Evolutionary conservation across 2,797 vertebrate species (phyloP).

Genomic region (Telmatherina bonti): DNA sequence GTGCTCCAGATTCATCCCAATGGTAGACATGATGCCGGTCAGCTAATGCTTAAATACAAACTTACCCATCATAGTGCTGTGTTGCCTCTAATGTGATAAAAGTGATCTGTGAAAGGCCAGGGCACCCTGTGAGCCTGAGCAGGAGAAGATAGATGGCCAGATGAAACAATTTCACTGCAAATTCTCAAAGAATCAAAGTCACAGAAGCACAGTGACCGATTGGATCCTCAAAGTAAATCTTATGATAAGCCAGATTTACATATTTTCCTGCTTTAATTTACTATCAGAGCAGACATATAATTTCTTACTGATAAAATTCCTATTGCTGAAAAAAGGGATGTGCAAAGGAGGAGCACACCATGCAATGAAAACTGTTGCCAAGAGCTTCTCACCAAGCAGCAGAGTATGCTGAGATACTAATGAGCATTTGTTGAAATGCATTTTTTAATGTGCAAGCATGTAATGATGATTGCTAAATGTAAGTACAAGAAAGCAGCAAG

Average conservation of each 20-base stretch:
- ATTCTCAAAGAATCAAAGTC: no score
- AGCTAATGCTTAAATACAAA: slow-evolving; percentile 6
- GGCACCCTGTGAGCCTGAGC: not conserved
- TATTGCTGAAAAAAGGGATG: no score
- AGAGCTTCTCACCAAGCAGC: not conserved
- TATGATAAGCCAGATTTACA: not conserved
- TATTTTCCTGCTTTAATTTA: not conserved
- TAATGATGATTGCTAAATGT: not conserved
- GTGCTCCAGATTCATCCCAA: slow-evolving; percentile 3
- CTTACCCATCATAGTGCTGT: not conserved
- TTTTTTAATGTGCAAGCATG: no score
- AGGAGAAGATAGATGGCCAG: not conserved
- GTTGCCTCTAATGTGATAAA: not conserved
- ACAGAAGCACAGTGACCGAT: no score
- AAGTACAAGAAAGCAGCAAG: not conserved
- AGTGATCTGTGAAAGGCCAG: not conserved
- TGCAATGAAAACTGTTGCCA: not conserved
- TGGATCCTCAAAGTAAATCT: no score
- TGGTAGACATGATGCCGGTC: slow-evolving; percentile 8
- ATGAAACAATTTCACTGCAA: no score
- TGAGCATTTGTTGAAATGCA: no score
- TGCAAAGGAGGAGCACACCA: no score
- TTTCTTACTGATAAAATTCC: no score
- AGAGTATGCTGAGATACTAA: not conserved
- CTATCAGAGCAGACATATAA: not conserved